phyloP scores from a whole-genome alignment of 2,113 vertebrate species.

The Nibea coibor region DNA sequence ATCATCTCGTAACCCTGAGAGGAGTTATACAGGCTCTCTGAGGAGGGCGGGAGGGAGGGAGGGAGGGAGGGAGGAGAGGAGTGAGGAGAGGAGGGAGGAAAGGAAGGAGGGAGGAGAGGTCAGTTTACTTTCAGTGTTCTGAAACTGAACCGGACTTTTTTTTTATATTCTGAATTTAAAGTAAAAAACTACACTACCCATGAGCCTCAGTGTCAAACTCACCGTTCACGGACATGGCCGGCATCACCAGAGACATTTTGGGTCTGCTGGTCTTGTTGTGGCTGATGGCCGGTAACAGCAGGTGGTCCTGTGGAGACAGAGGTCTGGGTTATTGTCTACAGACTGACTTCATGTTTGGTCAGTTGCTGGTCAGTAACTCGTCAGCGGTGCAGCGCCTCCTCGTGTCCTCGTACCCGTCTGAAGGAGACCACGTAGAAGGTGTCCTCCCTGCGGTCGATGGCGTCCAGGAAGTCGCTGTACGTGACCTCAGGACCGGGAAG shows the following conservation, averaged over 20 bases:
- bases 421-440: conserved; percentile 95
- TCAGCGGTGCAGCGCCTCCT: neutral
- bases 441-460: conserved; percentile 91
- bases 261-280: conserved; percentile 94
- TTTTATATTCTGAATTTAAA: no score
- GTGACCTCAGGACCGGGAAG: conserved; percentile 88
- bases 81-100: neutral
- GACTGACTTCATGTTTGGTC: no score
- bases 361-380: no score
- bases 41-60: neutral
- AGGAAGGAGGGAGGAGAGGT: no score
- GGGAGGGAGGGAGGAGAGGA: neutral
- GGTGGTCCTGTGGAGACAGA: conserved; percentile 85
- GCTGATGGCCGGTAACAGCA: conserved; percentile 92
- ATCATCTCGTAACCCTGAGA: conserved; percentile 91
- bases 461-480: conserved; percentile 91
- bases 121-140: no score
- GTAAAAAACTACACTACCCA: no score
- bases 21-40: conserved; percentile 89
- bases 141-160: no score
- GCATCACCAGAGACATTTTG: conserved; percentile 96
- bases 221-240: conserved; percentile 93
- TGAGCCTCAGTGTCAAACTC: no score
- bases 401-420: conserved; percentile 82
- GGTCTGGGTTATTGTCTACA: no score